Conservation (phyloP, 2,113 vertebrate genomes). For the Xyrauchen texanus region DNA sequence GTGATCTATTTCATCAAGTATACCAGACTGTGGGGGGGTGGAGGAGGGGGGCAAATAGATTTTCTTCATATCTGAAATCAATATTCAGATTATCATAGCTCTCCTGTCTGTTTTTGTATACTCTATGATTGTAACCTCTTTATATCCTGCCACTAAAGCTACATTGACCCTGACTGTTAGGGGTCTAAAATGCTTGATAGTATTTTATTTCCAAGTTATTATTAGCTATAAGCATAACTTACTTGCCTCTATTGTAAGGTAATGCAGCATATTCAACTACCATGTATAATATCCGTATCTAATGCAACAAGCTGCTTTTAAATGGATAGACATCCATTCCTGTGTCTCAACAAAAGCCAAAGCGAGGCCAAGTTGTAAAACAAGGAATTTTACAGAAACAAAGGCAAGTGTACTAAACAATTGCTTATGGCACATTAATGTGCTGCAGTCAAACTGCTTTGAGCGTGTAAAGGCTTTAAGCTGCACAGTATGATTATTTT, state of each 20-base stretch:
- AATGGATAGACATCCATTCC: constrained; percentile 33
- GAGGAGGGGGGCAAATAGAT: no score
- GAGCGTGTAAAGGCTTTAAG: constrained; percentile 33
- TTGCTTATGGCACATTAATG: constrained; percentile 21
- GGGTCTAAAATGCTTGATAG: constrained; percentile 50
- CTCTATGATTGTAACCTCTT: constrained; percentile 52
- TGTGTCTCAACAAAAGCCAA: constrained; percentile 71
- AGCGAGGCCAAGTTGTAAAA: constrained; percentile 58
- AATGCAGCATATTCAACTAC: constrained; percentile 56
- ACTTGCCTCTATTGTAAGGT: constrained; percentile 53
- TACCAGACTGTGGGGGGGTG: constrained; percentile 20
- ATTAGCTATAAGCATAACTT: constrained; percentile 53
- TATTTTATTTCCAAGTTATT: constrained; percentile 35
- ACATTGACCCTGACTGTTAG: constrained; percentile 53
- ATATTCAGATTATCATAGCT: constrained; percentile 38
- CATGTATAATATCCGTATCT: constrained; percentile 58
- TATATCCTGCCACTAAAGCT: constrained; percentile 57
- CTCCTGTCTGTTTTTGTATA: constrained; percentile 55
- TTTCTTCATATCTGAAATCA: constrained; percentile 49
- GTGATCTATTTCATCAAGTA: constrained; percentile 51
- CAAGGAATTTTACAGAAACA: constrained; percentile 32
- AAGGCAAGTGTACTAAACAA: neutral
- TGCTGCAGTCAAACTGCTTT: constrained; percentile 14
- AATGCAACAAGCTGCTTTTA: constrained; percentile 64
- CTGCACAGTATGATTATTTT: constrained; percentile 22